Base-by-base conservation (phyloP, 2,113 vertebrate genomes). In the Ranitomeya imitator region DNA sequence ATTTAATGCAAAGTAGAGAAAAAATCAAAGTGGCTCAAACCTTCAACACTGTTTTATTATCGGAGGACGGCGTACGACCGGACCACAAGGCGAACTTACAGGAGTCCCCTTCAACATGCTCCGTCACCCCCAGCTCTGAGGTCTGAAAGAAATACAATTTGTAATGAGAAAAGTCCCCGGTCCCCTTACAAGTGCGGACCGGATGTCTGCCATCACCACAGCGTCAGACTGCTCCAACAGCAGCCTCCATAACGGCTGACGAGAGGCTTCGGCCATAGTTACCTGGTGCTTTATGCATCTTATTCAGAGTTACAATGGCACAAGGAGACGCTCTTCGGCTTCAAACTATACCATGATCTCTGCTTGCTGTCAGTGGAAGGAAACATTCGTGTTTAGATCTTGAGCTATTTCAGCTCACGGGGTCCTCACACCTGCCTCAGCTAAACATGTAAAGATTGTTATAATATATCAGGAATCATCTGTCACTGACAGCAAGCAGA, bases 1-100 rank as follows among this genome's bases (percentile, higher is more conserved):
- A 9, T 18, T 15, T 45, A 1, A 51, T 9, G 16, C 6, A 18
- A 74, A 74, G 16, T 37, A 37, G 4, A 37, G 26, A 73, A 37
- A 73, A 31, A 73, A 37, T 1, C 16, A 7, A 63, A 87, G 65
- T 26, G 60, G 83, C 3, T 93, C 92, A 91, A 91, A 98, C 98
- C 95, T 99, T 99, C 26, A 99, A 95, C 78, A 99, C 98, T 2
- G 97, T 99, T 93, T 98, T 99, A 89, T 99, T 99, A 91, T 99
- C 98, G 60, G 98, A 99, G 79, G 98, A 99, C 0, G 98, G 98
- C 55, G 98, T 99, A 90, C 98, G 94, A 92, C 98, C 98, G 71
- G 97, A 96, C 98, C 98, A 99, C 91, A 99, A 94, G 74, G 98
- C 98, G 92, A 99, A 99, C 92, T 99, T 99, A 94, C 97, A 99